A percentile compares a stretch with the other conserved stretches of the same genome.
Conservation (phyloP, 1,140 invertebrate species). For the Leptinotarsa defecta region DNA sequence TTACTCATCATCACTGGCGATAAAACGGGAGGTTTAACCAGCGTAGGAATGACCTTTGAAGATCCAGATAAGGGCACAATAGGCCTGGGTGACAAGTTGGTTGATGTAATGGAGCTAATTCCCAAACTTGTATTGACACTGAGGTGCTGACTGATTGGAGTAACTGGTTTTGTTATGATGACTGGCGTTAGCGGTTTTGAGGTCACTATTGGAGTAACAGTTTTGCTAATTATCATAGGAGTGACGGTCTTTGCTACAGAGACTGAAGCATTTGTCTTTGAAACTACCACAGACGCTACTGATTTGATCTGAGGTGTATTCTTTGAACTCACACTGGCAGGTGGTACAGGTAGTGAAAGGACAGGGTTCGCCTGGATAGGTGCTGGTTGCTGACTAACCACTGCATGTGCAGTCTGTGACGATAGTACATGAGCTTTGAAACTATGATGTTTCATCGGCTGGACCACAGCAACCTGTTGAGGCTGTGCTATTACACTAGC, state of each 20-base stretch:
- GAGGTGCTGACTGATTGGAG: constrained; percentile 43
- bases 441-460: constrained; percentile 55
- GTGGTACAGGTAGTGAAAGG: neutral
- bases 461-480: constrained; percentile 3
- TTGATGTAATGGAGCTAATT: constrained; percentile 27
- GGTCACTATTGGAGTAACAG: constrained; percentile 19
- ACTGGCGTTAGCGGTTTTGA: constrained; percentile 21
- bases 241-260: constrained; percentile 24
- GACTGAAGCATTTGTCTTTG: constrained; percentile 13
- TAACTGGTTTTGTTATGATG: constrained; percentile 32
- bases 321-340: neutral
- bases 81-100: constrained; percentile 48
- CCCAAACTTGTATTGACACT: constrained; percentile 44
- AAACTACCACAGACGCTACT: constrained; percentile 3
- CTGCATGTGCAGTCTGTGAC: constrained; percentile 51
- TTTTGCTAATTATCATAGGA: constrained; percentile 27
- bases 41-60: constrained; percentile 28
- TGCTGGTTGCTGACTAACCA: constrained; percentile 40
- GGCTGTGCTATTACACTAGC: constrained; percentile 32
- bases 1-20: constrained; percentile 42
- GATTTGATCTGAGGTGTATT: constrained; percentile 10
- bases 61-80: constrained; percentile 33
- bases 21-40: constrained; percentile 51
- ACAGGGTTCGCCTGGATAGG: constrained; percentile 21
- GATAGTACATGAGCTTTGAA: constrained; percentile 63